Evolutionary conservation across 2,888 invertebrate genomes (phyloP), one percentile per base, ranked within the genome.

Genomic region (Drosophila quinaria): DNA sequence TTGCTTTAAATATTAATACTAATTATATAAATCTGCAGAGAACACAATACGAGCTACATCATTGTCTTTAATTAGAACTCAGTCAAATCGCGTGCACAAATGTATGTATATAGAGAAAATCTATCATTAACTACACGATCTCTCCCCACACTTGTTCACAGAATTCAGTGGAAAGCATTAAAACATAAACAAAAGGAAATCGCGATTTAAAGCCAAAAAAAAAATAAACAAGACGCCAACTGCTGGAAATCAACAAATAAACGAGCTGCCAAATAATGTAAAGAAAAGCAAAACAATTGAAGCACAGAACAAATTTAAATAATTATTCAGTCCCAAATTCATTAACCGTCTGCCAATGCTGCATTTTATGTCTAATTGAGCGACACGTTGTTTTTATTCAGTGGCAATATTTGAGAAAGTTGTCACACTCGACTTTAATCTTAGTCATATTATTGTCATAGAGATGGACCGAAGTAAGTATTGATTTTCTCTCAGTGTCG

Each of bases 301-400:
- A 59, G 46, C 46, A 49, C 47, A 42, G 8, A 19, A 10, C 19
- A 51, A 52, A 59, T 47, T 51, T 59, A 59, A 52, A 64, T 56
- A 56, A 56, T 52, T 51, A 59, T 64, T 58, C 37, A 50, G 31
- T 44, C 29, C n/a, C 46, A 29, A 58, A 64, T 58, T 58, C 44
- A 64, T 64, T 58, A 29, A 47, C 33, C 11, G 5, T 13, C 11
- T 31, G 15, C 9, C 15, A 41, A 42, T 2, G 17, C 15, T 63
- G 31, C n/a, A 5, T 54, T 54, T 47, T 39, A 46, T 29, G 15
- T 15, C 31, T 29, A 17, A 37, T 52, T 39, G 46, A 17, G 31
- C 19, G 46, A 62, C 37, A 54, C 31, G 19, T 29, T 47, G 35
- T 17, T 58, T 31, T 4, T 46, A 55, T 55, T 31, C 13, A 19